Base-by-base conservation (phyloP, 1,140 invertebrate genomes). In the Pseudachorutes palmiensis region DNA sequence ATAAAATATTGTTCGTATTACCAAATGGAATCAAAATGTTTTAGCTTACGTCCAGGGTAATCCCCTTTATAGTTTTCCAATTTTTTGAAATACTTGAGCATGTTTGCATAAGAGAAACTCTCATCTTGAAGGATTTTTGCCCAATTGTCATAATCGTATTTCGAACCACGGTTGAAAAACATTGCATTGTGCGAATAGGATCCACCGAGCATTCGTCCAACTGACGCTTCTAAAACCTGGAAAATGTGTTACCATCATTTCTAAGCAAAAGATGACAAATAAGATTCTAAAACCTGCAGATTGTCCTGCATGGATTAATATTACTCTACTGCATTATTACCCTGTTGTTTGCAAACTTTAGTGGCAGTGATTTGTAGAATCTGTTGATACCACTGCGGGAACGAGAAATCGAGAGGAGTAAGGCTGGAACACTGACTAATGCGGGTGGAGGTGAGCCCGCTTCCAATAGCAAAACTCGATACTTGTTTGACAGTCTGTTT, bases 71-170 rank as follows among this genome's bases (percentile, higher is more conserved):
- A 55, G 30, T 84, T 83, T 79, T 91, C 89, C 2, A 88, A 78
- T 77, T 90, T 92, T 72, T 85, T 86, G 75, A 91, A 93, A 75
- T 92, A 93, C 0, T 88, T 88, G 3, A 91, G 74, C 0, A 93
- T 84, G 32, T 49, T 62, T 28, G 32, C 49, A 24, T 62, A 67
- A 16, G 5, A 9, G 58, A 58, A 67, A 22, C 16, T 30, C 2
- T 45, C 24, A 63, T 67, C 66, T 2, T 29, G 1, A 9, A 48
- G 41, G 5, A 63, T 62, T 16, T 57, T 55, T 22, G 66, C 41
- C 66, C 66, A 67, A 48, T 63, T 49, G 22, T 67, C 60, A 57
- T 66, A 67, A 57, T 67, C 66, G 41, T 55, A 24, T 33, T 12
- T 24, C 22, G 33, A 22, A n/a, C 66, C 67, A 26, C 67, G 30